Conservation (phyloP, 2,888 invertebrate species). For the Lasioglossum morio region DNA sequence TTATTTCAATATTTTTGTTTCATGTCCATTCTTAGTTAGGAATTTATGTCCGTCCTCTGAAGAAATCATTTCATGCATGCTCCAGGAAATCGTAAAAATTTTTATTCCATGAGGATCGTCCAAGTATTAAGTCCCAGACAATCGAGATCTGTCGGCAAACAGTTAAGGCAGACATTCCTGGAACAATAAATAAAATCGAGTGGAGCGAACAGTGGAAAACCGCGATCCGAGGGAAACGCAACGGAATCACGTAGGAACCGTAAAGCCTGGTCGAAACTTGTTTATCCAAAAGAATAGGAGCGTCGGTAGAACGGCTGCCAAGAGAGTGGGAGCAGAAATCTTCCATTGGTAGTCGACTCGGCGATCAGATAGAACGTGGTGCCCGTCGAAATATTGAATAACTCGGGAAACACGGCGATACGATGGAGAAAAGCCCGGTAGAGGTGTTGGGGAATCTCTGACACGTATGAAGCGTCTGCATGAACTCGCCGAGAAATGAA, state of each 20-base stretch:
- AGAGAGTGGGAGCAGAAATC: neutral
- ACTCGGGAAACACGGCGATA: slow-evolving; percentile 3
- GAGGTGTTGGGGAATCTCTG: neutral
- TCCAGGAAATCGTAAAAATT: neutral
- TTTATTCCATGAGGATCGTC: neutral
- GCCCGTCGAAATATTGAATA: neutral
- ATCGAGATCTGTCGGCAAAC: neutral
- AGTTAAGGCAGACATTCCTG: neutral
- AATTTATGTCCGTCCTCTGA: no score
- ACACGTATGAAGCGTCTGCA: neutral
- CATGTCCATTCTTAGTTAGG: no score
- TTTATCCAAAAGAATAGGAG: slow-evolving; percentile 3
- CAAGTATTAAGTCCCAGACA: neutral
- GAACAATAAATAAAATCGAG: neutral
- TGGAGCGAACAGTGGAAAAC: neutral
- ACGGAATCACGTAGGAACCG: neutral
- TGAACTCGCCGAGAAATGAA: neutral
- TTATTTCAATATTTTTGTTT: neutral
- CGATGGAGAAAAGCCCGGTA: neutral
- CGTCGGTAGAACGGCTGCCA: neutral
- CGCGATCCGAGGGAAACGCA: neutral
- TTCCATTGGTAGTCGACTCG: slow-evolving; percentile 6
- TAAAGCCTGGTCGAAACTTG: slow-evolving; percentile 4
- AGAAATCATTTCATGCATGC: no score
- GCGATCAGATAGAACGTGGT: neutral